A percentile compares a stretch with the other conserved stretches of the same genome.
These are phyloP conservation scores for Chironomus tepperi DNA, from an alignment of 1,140 invertebrate genomes.

Conservation along the genomic window DNA sequence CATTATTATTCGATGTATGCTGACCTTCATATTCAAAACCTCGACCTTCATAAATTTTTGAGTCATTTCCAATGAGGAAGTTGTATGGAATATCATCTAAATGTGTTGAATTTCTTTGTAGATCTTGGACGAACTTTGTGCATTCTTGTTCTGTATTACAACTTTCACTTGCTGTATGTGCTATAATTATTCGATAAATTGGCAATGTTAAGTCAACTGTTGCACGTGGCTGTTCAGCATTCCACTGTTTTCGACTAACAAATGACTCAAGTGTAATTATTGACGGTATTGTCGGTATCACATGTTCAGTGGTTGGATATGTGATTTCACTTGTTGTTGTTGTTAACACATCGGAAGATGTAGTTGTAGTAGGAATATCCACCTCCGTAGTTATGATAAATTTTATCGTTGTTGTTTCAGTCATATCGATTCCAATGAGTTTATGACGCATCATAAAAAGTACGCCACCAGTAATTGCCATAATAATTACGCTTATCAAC, in stretches of 20 bases:
- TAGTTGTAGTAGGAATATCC: neutral
- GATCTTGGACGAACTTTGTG: neutral
- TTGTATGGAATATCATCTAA: constrained; percentile 45
- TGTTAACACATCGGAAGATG: neutral
- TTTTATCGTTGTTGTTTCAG: neutral
- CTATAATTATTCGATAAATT: neutral
- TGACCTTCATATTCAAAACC: constrained; percentile 47
- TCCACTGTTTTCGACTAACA: neutral
- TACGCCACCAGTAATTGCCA: neutral
- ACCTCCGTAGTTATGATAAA: neutral
- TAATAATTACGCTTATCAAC: neutral
- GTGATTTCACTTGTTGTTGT: neutral
- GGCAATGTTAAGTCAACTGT: neutral
- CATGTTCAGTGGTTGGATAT: too few species aligned
- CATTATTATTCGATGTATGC: constrained; percentile 36
- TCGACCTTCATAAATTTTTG: constrained; percentile 47
- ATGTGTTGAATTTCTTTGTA: neutral
- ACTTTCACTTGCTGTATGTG: neutral
- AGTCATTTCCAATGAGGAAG: constrained; percentile 52
- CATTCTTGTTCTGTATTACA: neutral
- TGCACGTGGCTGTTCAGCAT: neutral
- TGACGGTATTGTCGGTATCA: neutral
- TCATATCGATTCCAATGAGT: neutral
- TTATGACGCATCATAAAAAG: neutral
- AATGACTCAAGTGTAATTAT: neutral